phyloP scores from a whole-genome alignment of 2,888 invertebrate genomes.

The Meiosimyza decipiens region DNA sequence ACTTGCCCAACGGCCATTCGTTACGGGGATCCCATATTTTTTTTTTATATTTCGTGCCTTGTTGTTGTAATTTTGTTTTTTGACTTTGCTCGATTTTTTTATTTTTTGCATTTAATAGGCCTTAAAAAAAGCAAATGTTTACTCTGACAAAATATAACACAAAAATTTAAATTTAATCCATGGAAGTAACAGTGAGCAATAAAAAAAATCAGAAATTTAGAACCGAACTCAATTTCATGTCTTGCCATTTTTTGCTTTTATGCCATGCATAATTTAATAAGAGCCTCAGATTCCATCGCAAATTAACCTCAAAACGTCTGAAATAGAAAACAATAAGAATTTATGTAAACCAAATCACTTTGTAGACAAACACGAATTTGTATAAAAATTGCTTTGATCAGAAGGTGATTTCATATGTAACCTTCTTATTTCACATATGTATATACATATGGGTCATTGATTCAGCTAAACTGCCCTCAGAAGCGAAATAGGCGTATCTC shows the following conservation, averaged over 20 bases:
- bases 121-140: neutral
- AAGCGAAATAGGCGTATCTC: too few species aligned
- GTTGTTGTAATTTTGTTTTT: neutral
- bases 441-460: too few species aligned
- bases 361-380: neutral
- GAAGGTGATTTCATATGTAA: too few species aligned
- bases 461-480: too few species aligned
- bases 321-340: neutral
- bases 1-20: neutral
- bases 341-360: slow-evolving; percentile 12
- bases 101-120: neutral
- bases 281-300: neutral
- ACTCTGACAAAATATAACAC: too few species aligned
- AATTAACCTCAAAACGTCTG: slow-evolving; percentile 23
- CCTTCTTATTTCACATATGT: too few species aligned
- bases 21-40: neutral
- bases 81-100: neutral
- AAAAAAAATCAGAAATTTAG: neutral
- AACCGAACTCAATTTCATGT: neutral
- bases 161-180: neutral
- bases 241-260: neutral
- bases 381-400: too few species aligned
- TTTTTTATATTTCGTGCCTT: too few species aligned
- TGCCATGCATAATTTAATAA: slow-evolving; percentile 14
- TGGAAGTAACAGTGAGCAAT: neutral